phyloP scores from a whole-genome alignment of 2,888 invertebrate species.

The Melanostoma scalare region DNA sequence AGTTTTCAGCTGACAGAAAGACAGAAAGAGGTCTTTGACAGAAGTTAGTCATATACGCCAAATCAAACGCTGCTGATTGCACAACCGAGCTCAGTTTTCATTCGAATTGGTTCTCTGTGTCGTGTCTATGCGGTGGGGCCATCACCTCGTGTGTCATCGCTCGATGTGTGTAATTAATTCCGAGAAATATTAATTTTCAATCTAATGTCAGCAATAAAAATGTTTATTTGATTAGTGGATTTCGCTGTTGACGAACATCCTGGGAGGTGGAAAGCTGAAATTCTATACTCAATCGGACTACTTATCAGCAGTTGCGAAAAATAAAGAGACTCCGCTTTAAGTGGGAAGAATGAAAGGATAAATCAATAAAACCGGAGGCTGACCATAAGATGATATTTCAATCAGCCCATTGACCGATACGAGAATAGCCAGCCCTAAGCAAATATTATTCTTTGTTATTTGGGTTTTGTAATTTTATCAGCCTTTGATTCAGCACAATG shows the following conservation, averaged over 20 bases:
- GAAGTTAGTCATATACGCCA: conserved; percentile 37
- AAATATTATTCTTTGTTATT: conserved; percentile 6
- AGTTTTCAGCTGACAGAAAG: conserved; percentile 15
- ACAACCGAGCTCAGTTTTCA: conserved; percentile 42
- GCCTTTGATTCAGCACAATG: conserved; percentile 36
- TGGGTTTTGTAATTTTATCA: conserved; percentile 30
- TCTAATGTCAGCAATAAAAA: conserved; percentile 42
- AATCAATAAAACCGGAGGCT: neutral
- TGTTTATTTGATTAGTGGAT: conserved; percentile 32
- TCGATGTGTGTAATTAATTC: conserved; percentile 42
- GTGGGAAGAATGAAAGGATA: conserved; percentile 18
- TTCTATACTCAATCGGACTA: neutral
- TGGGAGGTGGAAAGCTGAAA: conserved; percentile 20
- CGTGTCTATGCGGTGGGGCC: conserved; percentile 24
- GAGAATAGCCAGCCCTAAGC: conserved; percentile 4
- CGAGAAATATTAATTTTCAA: conserved; percentile 27
- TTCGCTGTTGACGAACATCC: neutral
- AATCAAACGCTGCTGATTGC: conserved; percentile 51
- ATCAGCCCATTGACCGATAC: conserved; percentile 26
- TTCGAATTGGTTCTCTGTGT: conserved; percentile 40
- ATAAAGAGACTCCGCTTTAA: neutral
- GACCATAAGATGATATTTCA: neutral
- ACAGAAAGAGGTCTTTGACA: conserved; percentile 40
- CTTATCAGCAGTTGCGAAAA: neutral
- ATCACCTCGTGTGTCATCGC: conserved; percentile 18